A percentile compares a stretch with the other conserved stretches of the same genome.
phyloP scores from a whole-genome alignment of 2,797 vertebrate species.

The Liparis tanakae region DNA sequence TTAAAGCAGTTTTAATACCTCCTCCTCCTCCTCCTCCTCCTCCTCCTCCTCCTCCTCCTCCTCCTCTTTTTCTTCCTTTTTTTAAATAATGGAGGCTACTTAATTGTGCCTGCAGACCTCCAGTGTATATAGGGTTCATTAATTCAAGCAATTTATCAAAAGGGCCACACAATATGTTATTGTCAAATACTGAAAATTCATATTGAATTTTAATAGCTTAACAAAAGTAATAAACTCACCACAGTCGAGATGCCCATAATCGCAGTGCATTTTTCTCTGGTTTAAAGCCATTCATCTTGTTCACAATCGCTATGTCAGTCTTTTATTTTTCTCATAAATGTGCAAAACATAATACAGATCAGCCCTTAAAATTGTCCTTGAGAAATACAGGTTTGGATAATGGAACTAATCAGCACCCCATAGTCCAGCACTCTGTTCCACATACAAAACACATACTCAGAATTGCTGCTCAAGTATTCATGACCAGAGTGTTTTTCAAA shows the following conservation, averaged over 20 bases:
- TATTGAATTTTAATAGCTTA: slow-evolving; percentile 44
- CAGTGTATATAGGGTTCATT: slow-evolving; percentile 51
- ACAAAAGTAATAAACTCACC: slow-evolving; percentile 35
- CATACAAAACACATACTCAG: background rate
- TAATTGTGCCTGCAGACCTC: slow-evolving; percentile 37
- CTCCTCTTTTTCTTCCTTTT: background rate
- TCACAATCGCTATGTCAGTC: slow-evolving; percentile 10
- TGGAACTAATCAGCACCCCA: background rate
- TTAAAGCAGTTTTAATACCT: slow-evolving; percentile 20
- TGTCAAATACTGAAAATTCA: slow-evolving; percentile 51
- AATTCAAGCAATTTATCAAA: slow-evolving; percentile 60
- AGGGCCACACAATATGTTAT: slow-evolving; percentile 39
- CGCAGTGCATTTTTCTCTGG: slow-evolving; percentile 4
- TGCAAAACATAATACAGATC: slow-evolving; percentile 15
- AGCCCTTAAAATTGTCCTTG: slow-evolving; percentile 16
- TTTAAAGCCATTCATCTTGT: slow-evolving; percentile 37
- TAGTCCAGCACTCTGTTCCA: background rate
- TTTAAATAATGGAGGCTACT: slow-evolving; percentile 53
- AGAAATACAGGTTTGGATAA: background rate
- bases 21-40: background rate
- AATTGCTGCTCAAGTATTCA: slow-evolving; percentile 7
- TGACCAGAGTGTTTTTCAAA: slow-evolving; percentile 24
- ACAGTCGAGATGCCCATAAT: slow-evolving; percentile 14
- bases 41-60: background rate
- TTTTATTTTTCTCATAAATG: slow-evolving; percentile 25